Evolutionary conservation across 2,797 vertebrate genomes (phyloP).

Genomic region (Phyllotis vaccarum): DNA sequence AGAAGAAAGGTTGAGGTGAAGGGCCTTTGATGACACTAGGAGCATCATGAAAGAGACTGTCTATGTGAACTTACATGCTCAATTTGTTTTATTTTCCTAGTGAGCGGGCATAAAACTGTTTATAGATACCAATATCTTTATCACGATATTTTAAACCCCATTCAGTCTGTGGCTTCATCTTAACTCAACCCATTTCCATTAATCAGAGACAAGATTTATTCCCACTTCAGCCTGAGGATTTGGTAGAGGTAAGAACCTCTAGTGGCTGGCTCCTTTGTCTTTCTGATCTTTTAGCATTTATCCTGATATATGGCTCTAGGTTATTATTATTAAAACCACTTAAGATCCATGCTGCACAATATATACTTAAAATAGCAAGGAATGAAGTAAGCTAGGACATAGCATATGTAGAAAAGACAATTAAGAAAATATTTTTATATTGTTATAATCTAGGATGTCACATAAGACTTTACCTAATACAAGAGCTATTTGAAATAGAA

Average conservation of each 20-base stretch:
- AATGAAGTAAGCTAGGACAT: neutral
- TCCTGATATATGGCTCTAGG: too few relatives aligned
- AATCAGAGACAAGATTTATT: too few relatives aligned
- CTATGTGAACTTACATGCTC: neutral
- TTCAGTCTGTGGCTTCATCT: too few relatives aligned
- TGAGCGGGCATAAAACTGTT: neutral
- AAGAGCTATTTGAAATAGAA: slow-evolving; percentile 12
- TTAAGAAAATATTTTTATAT: neutral
- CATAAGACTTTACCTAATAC: neutral
- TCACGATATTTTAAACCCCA: too few relatives aligned
- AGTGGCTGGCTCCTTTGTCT: too few relatives aligned
- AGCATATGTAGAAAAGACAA: neutral
- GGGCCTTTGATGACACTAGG: neutral
- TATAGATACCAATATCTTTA: slow-evolving; percentile 10
- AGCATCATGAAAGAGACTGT: neutral
- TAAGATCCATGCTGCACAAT: too few relatives aligned
- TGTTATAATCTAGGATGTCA: neutral
- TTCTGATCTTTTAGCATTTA: too few relatives aligned
- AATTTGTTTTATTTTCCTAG: slow-evolving; percentile 12
- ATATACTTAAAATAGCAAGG: neutral
- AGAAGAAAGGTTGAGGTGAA: neutral
- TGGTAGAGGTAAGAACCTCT: too few relatives aligned
- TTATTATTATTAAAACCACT: too few relatives aligned
- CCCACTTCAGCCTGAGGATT: too few relatives aligned
- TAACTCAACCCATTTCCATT: too few relatives aligned